These are phyloP conservation scores for Spatulosminthurus flaviceps DNA, from an alignment of 2,888 invertebrate species.

Conservation along the genomic window DNA sequence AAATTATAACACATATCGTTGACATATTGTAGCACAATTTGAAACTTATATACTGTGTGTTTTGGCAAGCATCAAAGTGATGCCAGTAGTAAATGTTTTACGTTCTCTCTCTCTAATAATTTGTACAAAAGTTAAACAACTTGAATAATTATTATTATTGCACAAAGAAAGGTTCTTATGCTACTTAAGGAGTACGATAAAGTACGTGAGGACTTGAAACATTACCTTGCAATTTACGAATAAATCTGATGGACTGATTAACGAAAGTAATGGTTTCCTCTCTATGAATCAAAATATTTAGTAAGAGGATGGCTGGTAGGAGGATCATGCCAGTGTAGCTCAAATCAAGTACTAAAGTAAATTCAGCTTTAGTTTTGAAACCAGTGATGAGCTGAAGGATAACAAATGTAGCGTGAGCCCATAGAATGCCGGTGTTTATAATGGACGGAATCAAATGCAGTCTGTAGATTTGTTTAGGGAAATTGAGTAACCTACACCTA, in stretches of 20 bases:
- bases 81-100: too few relatives aligned
- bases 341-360: slow-evolving; percentile 23
- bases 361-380: background rate
- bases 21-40: too few relatives aligned
- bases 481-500: background rate
- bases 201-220: too few relatives aligned
- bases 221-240: slow-evolving; percentile 10
- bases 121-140: too few relatives aligned
- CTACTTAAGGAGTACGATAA: too few relatives aligned
- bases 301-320: background rate
- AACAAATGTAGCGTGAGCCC: background rate
- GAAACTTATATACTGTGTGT: too few relatives aligned
- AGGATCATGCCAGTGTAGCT: slow-evolving; percentile 15
- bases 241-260: background rate
- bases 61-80: too few relatives aligned
- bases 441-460: background rate
- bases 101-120: too few relatives aligned
- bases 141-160: too few relatives aligned
- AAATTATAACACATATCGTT: too few relatives aligned
- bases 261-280: background rate
- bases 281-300: background rate
- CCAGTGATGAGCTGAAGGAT: background rate
- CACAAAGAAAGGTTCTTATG: background rate
- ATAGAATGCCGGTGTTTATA: background rate
- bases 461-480: background rate